Percentiles rank a stretch among this genome's conserved stretches.
Conservation (phyloP, 2,797 vertebrate species). For the Squalus acanthias region DNA sequence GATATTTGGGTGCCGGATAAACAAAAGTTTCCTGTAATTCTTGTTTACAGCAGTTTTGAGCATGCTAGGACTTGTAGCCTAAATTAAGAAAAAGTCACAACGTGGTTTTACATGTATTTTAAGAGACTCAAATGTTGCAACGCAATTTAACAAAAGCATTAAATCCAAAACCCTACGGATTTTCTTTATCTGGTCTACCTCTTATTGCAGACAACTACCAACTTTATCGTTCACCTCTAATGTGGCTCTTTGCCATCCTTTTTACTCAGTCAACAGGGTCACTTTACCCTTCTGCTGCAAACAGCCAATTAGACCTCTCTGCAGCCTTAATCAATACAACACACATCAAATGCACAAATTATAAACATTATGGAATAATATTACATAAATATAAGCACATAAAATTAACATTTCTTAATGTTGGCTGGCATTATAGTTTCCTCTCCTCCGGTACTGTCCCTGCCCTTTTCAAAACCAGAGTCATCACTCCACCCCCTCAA, state of each 20-base stretch:
- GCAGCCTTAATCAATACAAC: neutral
- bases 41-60: neutral
- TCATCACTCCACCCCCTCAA: neutral
- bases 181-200: neutral
- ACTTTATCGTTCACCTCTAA: neutral
- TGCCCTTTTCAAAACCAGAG: neutral
- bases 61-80: neutral
- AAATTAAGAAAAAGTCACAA: neutral
- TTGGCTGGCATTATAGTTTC: neutral
- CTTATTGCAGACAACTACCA: neutral
- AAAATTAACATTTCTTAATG: neutral
- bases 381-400: neutral
- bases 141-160: neutral
- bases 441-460: neutral
- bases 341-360: neutral
- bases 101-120: neutral
- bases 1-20: too few relatives aligned
- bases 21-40: neutral
- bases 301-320: neutral
- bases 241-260: neutral
- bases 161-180: neutral
- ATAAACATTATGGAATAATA: constrained; percentile 11
- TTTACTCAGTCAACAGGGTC: neutral
- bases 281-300: neutral
- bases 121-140: neutral